Percentiles rank a stretch among this genome's conserved stretches.
These are phyloP conservation scores for Bothrops alternatus DNA, from an alignment of 2,797 vertebrate genomes.

Conservation along the genomic window DNA sequence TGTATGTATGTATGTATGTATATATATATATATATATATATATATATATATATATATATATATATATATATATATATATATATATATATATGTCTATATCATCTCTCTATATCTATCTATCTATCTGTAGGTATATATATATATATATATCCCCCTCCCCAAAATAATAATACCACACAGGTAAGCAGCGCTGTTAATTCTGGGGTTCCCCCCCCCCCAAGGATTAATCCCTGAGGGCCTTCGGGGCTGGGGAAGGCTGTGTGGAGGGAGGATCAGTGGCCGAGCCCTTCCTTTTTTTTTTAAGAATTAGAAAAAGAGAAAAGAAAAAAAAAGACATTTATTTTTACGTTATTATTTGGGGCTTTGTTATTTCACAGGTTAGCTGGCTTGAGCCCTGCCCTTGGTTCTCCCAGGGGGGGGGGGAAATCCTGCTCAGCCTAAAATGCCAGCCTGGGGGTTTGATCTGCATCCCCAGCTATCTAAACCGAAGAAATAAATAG, in stretches of 20 bases:
- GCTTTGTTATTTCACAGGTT: not conserved
- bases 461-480: not conserved
- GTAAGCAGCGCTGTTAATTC: not conserved
- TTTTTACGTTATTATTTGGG: not conserved
- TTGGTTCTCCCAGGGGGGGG: not conserved
- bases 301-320: too few species aligned
- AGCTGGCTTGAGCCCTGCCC: not conserved
- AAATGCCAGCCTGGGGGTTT: not conserved
- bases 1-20: too few species aligned
- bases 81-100: too few species aligned
- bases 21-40: too few species aligned
- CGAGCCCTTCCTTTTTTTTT: too few species aligned
- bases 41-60: too few species aligned
- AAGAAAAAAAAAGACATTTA: not conserved
- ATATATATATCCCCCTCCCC: not conserved
- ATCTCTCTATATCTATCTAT: too few species aligned
- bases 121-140: too few species aligned
- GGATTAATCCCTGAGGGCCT: not conserved
- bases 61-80: too few species aligned
- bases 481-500: not conserved
- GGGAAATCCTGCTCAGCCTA: not conserved
- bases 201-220: not conserved
- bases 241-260: not conserved
- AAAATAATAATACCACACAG: not conserved
- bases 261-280: not conserved